Percentiles rank a stretch among this genome's conserved stretches.
These are phyloP conservation scores for Mirounga angustirostris DNA, from an alignment of 2,113 vertebrate species.

Conservation along the genomic window DNA sequence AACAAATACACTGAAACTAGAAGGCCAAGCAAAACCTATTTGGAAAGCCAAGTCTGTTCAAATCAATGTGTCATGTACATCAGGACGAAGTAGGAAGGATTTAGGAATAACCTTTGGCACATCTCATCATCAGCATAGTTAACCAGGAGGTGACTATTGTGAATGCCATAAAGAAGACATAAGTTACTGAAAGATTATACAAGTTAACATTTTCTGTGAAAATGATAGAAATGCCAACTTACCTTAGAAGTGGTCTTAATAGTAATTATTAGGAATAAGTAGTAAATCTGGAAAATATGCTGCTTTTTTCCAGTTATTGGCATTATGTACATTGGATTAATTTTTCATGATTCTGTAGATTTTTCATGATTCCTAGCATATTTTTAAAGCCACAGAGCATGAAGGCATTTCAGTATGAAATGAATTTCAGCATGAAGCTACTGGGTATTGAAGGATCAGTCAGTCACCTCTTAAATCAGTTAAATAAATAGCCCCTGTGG, in stretches of 20 bases:
- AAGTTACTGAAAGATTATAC: background rate
- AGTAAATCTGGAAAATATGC: background rate
- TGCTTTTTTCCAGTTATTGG: background rate
- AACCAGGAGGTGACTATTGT: background rate
- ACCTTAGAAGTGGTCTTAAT: background rate
- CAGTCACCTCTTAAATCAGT: background rate
- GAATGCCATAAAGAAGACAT: background rate
- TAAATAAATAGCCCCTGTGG: background rate
- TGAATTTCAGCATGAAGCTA: background rate
- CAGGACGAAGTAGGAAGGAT: background rate
- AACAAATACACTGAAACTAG: background rate
- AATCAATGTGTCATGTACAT: background rate
- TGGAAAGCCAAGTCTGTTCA: background rate
- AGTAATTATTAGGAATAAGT: constrained; percentile 7
- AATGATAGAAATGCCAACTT: background rate
- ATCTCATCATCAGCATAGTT: background rate
- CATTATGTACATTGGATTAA: background rate
- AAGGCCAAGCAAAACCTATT: background rate
- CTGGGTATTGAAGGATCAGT: background rate
- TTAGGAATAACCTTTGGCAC: background rate
- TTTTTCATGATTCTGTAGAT: background rate
- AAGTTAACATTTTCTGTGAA: constrained; percentile 44
- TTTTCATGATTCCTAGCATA: background rate
- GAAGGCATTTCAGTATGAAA: background rate
- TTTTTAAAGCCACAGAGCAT: constrained; percentile 20